These are phyloP conservation scores for Myotis daubentonii DNA, from an alignment of 2,797 vertebrate genomes.

Conservation along the genomic window DNA sequence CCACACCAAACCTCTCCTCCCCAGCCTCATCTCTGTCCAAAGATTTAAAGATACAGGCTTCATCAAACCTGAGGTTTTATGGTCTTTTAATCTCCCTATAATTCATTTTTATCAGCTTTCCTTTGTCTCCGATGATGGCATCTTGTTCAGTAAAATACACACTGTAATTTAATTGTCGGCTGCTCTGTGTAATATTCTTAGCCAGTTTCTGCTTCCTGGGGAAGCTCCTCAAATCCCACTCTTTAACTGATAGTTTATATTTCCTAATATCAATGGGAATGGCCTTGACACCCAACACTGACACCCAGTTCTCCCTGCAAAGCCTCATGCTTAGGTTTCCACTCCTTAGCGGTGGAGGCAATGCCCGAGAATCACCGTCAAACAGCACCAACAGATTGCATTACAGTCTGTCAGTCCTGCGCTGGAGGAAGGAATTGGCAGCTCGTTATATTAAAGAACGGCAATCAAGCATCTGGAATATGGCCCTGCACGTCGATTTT, in stretches of 20 bases:
- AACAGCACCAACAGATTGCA: conserved; percentile 86
- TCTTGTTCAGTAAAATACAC: conserved; percentile 43
- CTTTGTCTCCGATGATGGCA: conserved; percentile 55
- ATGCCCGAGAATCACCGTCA: conserved; percentile 75
- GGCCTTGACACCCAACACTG: conserved; percentile 51
- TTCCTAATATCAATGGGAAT: conserved; percentile 51
- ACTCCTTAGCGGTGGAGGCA: conserved; percentile 72
- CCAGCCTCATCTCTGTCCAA: background rate
- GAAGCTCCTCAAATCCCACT: background rate
- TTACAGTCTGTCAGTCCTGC: conserved; percentile 86
- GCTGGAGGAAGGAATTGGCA: conserved; percentile 84
- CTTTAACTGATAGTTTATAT: conserved; percentile 47
- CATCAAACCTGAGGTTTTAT: conserved; percentile 25
- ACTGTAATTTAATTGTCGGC: conserved; percentile 35
- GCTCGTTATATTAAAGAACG: conserved; percentile 78
- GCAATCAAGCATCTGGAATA: conserved; percentile 87
- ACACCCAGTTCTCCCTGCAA: conserved; percentile 67
- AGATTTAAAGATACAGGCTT: conserved; percentile 28
- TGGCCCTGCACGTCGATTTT: conserved; percentile 77
- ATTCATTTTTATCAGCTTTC: conserved; percentile 61
- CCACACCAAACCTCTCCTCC: background rate
- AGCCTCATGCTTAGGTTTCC: conserved; percentile 66
- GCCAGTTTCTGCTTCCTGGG: conserved; percentile 24
- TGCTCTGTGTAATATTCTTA: background rate
- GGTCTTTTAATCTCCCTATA: conserved; percentile 34